Percentiles rank a stretch among this genome's conserved stretches.
phyloP scores from a whole-genome alignment of 2,113 vertebrate species.

The Scytalopus superciliaris region DNA sequence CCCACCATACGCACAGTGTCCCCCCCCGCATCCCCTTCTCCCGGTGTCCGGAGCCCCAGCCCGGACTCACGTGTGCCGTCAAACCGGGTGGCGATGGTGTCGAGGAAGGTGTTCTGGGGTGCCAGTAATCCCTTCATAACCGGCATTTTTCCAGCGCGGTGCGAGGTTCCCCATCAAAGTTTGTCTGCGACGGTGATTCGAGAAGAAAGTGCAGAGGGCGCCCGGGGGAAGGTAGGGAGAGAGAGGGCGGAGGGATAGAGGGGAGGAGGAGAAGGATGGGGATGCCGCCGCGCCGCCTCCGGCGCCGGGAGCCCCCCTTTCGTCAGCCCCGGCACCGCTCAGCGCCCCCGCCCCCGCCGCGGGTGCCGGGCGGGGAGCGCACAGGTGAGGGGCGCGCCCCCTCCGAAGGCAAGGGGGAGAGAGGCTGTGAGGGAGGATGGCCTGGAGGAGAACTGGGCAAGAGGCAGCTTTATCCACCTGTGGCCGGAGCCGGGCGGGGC shows the following conservation, averaged over 20 bases:
- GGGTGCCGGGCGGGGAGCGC: not conserved
- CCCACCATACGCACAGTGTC: fast-evolving
- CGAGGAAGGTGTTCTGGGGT: constrained; percentile 97
- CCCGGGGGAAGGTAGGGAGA: not conserved
- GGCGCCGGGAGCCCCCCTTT: constrained; percentile 9
- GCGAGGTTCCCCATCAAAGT: constrained; percentile 96
- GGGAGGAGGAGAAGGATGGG: not conserved
- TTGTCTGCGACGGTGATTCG: constrained; percentile 67
- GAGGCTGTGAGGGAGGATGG: not conserved
- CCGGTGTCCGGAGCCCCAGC: not conserved
- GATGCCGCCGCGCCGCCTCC: constrained; percentile 15
- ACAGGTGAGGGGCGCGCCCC: not conserved
- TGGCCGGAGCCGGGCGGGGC: not conserved
- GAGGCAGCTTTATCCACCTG: not conserved
- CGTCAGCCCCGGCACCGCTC: not conserved
- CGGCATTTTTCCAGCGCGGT: constrained; percentile 91
- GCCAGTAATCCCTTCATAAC: constrained; percentile 99
- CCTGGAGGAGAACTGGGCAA: not conserved
- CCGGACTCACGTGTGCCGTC: constrained; percentile 97
- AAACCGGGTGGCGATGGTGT: constrained; percentile 97
- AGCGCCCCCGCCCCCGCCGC: not conserved
- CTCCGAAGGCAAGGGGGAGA: not conserved
- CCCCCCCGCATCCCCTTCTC: not conserved
- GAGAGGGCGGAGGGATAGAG: not conserved
- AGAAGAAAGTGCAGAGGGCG: constrained; percentile 69